Evolutionary conservation across 2,888 invertebrate genomes (phyloP), one percentile per base, ranked within the genome.

Genomic region (Drosophila putrida): DNA sequence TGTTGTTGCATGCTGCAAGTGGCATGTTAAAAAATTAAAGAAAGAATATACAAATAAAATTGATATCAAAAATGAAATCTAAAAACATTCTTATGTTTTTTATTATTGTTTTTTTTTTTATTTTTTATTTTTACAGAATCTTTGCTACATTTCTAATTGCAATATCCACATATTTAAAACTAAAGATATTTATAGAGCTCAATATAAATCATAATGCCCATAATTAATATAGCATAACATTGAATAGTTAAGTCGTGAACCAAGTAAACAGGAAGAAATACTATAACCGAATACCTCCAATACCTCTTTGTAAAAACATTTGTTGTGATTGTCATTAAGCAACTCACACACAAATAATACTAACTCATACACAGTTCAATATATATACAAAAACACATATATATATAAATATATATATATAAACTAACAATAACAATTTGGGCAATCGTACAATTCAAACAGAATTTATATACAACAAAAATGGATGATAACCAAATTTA

Each of bases 231-330:
- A 61, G 49, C 47, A 39, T 74, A 65, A 62, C 28, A 15, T 39
- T 50, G 46, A 62, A 63, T 60, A 44, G 43, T 65, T 75, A 88
- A 89, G 89, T 68, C 79, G 82, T 87, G 90, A 82, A 90, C 80
- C 71, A 89, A 90, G 81, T 79, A 77, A 90, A 79, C 81, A 87
- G 89, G 83, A 86, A 85, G 75, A 90, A 87, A 71, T 91, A 88
- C 91, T 91, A 91, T 91, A 90, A 91, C 90, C 91, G 89, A 90
- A 91, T 91, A 91, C 91, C 91, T 91, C 91, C 89, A 89, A 89
- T 91, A 91, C 92, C 92, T 92, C 90, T 88, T 62, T 77, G 69
- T 81, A 89, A 84, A 82, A 76, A 78, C 57, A 71, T 49, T 77
- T 87, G 88, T 90, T 87, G 86, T 85, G 85, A 89, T 80, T 82